phyloP scores from a whole-genome alignment of 1,140 invertebrate species.

The Drosophila nigromelanica region DNA sequence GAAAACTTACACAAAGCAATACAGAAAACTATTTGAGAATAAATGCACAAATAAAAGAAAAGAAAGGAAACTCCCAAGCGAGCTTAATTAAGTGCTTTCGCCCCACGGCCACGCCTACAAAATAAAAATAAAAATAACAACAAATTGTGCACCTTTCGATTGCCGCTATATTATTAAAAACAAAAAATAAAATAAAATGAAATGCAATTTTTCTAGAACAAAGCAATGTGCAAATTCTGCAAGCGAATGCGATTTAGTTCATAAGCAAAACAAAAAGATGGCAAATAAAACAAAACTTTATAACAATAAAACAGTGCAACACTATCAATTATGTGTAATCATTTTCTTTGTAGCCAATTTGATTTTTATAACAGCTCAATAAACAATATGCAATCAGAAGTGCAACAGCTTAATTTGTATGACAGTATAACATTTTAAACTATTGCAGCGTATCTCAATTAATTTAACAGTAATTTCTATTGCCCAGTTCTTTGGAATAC shows the following conservation, averaged over 20 bases:
- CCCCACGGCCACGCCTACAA: constrained; percentile 34
- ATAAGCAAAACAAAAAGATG: constrained; percentile 50
- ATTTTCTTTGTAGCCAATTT: not conserved
- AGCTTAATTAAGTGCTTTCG: constrained; percentile 49
- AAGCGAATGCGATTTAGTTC: constrained; percentile 42
- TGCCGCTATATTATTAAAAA: constrained; percentile 4
- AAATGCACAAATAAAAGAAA: constrained; percentile 7
- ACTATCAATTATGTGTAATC: not conserved
- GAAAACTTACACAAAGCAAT: constrained; percentile 48
- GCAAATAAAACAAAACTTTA: constrained; percentile 47
- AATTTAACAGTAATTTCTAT: too few relatives aligned
- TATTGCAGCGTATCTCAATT: too few relatives aligned
- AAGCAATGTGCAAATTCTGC: too few relatives aligned
- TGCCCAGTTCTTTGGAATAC: too few relatives aligned
- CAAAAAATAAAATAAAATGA: not conserved
- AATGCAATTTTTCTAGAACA: constrained; percentile 7
- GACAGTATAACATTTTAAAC: not conserved
- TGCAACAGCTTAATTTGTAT: not conserved
- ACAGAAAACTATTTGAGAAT: constrained; percentile 21
- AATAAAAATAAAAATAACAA: not conserved
- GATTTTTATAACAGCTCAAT: not conserved
- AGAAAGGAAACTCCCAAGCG: constrained; percentile 11
- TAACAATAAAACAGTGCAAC: constrained; percentile 54
- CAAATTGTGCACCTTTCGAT: not conserved
- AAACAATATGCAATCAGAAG: too few relatives aligned